Base-by-base conservation (phyloP, 2,113 vertebrate genomes). In the Epinephelus lanceolatus region DNA sequence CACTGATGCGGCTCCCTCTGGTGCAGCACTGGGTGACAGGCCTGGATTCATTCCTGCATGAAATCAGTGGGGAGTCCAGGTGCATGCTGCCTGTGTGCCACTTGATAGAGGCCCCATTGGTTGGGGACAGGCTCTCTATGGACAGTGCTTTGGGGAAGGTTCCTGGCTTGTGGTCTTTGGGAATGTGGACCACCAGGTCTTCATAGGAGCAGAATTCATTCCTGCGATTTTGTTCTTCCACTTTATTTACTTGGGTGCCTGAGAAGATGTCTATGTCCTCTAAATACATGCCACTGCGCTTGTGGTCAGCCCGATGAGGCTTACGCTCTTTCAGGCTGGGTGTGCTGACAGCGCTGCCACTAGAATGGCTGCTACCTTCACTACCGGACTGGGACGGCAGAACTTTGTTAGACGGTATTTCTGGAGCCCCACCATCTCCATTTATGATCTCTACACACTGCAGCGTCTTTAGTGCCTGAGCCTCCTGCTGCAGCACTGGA, bases 101-200 rank as follows among this genome's bases (percentile, higher is more conserved):
- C 90, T 93, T 96, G 8, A 96, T 95, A 2, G 92, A 95, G 37
- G 93, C 86, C 63, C 91, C 91, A 12, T 94, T 96, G 68, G 96
- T 97, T 57, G 97, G 96, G 0, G 97, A 96, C 25, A 99, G 95
- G 88, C 98, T 99, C 88, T 99, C 98, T 1, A 99, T 98, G 10
- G 98, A 99, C 66, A 99, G 96, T 0, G 98, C 98, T 94, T 99
- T 99, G 68, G 98, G 98, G 86, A 99, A 99, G 0, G 98, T 99
- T 30, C 98, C 98, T 0, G 98, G 98, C 83, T 99, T 99, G 92
- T 99, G 98, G 89, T 99, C 98, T 92, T 98, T 97, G 57, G 98
- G 98, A 78, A 99, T 93, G 85, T 98, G 97, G 47, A 99, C 97
- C 68, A 99, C 95, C 73, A 99, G 81, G 80, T 97, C 95, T 90